phyloP scores from a whole-genome alignment of 2,888 invertebrate genomes.

The Neoscelio sp. region DNA sequence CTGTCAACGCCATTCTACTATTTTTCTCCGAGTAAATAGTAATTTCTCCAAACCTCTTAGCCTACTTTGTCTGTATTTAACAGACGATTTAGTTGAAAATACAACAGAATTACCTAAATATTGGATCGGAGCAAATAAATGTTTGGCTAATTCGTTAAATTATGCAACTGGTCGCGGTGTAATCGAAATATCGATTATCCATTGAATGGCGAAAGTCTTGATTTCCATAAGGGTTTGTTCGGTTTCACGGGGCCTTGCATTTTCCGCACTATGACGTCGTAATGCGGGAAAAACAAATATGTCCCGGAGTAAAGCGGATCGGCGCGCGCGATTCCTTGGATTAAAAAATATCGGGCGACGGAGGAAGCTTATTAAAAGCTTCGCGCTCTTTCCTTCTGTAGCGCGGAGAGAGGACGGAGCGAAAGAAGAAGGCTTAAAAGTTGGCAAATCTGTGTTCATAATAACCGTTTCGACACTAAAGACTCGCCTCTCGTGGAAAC shows the following conservation, averaged over 20 bases:
- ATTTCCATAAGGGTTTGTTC: constrained; percentile 45
- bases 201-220: constrained; percentile 41
- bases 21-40: too few species aligned
- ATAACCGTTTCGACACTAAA: too few species aligned
- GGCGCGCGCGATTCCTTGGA: background rate
- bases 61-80: too few species aligned
- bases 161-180: too few species aligned
- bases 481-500: too few species aligned
- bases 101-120: too few species aligned
- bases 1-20: too few species aligned
- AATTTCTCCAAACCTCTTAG: too few species aligned
- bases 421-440: constrained; percentile 12
- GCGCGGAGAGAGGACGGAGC: too few species aligned
- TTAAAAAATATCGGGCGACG: constrained; percentile 3
- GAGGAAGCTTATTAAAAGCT: constrained; percentile 10
- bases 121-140: too few species aligned
- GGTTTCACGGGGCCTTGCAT: constrained; percentile 7
- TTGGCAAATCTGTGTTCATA: constrained; percentile 10
- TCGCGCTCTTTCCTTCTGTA: background rate
- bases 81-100: too few species aligned
- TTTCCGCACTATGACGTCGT: background rate
- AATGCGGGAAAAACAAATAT: background rate
- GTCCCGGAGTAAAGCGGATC: background rate
- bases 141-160: too few species aligned
- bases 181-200: constrained; percentile 51